A percentile compares a stretch with the other conserved stretches of the same genome.
phyloP scores from a whole-genome alignment of 2,113 vertebrate species.

The Lepisosteus oculatus region DNA sequence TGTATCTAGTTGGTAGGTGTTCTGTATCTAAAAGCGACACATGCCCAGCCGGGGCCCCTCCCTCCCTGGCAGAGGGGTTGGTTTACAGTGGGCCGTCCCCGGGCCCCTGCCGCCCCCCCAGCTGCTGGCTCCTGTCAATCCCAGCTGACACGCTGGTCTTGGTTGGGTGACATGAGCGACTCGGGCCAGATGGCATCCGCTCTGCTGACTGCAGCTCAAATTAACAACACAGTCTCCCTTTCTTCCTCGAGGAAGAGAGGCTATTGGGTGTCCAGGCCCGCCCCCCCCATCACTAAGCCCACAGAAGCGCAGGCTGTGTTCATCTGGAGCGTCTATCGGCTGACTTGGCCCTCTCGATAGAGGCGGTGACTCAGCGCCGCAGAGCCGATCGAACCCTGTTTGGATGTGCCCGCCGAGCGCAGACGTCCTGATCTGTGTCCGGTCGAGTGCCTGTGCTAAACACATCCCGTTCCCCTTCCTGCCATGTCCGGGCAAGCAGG shows the following conservation, averaged over 20 bases:
- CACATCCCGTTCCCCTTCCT: no score
- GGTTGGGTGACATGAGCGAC: constrained; percentile 35
- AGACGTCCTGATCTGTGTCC: no score
- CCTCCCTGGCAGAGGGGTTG: constrained; percentile 37
- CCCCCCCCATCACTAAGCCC: neutral
- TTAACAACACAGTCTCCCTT: accelerated
- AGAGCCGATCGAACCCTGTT: neutral
- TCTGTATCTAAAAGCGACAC: constrained; percentile 73
- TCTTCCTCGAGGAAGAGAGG: neutral
- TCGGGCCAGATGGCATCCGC: constrained; percentile 41
- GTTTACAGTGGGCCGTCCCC: constrained; percentile 50
- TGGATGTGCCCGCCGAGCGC: neutral
- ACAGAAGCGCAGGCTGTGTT: no score
- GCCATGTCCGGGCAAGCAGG: no score
- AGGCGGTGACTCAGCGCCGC: neutral
- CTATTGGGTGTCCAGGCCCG: constrained; percentile 25
- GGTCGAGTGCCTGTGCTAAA: no score
- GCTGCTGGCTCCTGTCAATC: constrained; percentile 69
- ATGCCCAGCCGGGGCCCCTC: constrained; percentile 43
- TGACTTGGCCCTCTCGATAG: neutral
- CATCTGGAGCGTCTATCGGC: neutral
- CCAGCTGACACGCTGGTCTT: constrained; percentile 16
- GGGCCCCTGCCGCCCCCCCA: constrained; percentile 43
- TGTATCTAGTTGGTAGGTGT: constrained; percentile 71
- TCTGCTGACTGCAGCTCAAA: constrained; percentile 35